These are phyloP conservation scores for Abrostola triplasia DNA, from an alignment of 2,888 invertebrate genomes.

Conservation along the genomic window DNA sequence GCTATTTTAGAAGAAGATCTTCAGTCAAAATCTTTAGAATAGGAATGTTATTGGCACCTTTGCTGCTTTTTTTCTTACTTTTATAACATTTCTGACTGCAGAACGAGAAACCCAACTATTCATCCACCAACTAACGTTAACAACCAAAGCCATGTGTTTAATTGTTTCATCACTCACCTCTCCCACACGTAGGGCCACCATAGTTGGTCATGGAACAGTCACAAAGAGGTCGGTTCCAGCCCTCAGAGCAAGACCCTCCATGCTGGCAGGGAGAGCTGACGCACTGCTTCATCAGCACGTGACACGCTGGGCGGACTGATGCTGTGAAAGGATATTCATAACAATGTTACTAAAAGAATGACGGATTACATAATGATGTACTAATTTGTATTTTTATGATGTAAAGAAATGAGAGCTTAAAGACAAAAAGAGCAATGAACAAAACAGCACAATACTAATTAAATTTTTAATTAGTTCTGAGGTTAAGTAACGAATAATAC, in stretches of 20 bases:
- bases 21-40: too few species aligned
- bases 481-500: too few species aligned
- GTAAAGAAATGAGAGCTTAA: too few species aligned
- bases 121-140: not conserved
- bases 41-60: too few species aligned
- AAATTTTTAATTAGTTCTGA: too few species aligned
- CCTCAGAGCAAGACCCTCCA: constrained; percentile 95
- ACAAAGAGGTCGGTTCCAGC: constrained; percentile 98
- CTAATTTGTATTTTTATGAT: too few species aligned
- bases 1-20: too few species aligned
- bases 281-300: constrained; percentile 94
- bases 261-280: constrained; percentile 96
- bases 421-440: too few species aligned
- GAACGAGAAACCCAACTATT: too few species aligned
- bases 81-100: too few species aligned
- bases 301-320: constrained; percentile 96
- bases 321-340: constrained; percentile 83
- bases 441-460: too few species aligned
- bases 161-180: constrained; percentile 85
- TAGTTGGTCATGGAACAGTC: constrained; percentile 97
- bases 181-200: constrained; percentile 96
- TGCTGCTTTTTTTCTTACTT: too few species aligned
- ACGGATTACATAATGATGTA: not conserved
- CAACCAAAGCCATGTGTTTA: not conserved
- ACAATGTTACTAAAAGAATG: not conserved